Percentiles rank a stretch among this genome's conserved stretches.
These are phyloP conservation scores for Agelastica alni DNA, from an alignment of 2,888 invertebrate species.

Conservation along the genomic window DNA sequence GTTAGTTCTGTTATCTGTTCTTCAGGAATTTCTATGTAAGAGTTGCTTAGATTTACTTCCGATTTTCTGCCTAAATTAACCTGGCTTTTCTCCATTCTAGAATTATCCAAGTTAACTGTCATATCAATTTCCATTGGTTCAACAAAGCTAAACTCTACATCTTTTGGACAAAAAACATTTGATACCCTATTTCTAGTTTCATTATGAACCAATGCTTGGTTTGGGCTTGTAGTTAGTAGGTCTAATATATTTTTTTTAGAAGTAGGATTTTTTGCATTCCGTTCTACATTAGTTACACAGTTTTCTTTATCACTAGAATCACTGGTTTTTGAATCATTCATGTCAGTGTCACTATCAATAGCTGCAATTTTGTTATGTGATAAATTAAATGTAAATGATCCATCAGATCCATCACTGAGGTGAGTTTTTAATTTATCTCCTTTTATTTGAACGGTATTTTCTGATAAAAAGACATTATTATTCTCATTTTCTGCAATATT, in stretches of 20 bases:
- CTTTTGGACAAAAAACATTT: constrained; percentile 37
- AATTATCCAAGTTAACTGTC: constrained; percentile 13
- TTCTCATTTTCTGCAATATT: not conserved
- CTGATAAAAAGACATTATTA: not conserved
- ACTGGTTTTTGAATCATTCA: constrained; percentile 31
- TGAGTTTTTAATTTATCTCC: not conserved
- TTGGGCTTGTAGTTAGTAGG: constrained; percentile 1
- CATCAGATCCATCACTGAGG: constrained; percentile 29
- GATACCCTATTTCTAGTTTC: constrained; percentile 27
- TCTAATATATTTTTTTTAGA: constrained; percentile 1
- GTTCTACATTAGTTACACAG: constrained; percentile 3
- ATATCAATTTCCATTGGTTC: constrained; percentile 42
- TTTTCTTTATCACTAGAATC: constrained; percentile 37
- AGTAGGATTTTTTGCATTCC: not conserved
- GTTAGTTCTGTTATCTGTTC: too few relatives aligned
- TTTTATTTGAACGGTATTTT: not conserved
- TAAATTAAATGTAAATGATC: constrained; percentile 31
- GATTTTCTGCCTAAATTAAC: not conserved
- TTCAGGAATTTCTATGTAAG: constrained; percentile 9
- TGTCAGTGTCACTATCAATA: constrained; percentile 12
- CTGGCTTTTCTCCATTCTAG: constrained; percentile 18
- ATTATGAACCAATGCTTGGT: constrained; percentile 10
- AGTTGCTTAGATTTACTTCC: constrained; percentile 5
- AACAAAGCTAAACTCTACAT: constrained; percentile 32
- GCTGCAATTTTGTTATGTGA: constrained; percentile 15